These are phyloP conservation scores for Pteria penguin DNA, from an alignment of 2,888 invertebrate species.

Conservation along the genomic window DNA sequence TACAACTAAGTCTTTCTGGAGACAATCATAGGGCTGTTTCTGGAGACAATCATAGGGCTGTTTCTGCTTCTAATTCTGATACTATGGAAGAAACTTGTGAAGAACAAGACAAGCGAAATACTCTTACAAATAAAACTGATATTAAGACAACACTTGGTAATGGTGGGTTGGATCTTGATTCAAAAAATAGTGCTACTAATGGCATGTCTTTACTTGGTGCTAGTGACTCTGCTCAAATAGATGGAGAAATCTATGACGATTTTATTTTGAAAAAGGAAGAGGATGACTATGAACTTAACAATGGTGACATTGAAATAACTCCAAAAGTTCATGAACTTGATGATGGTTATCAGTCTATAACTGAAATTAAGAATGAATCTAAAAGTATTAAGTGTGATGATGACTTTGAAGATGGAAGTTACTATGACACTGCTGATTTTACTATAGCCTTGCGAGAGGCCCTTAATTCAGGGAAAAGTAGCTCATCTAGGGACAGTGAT, in stretches of 20 bases:
- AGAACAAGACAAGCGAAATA: constrained; percentile 4
- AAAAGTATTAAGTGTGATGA: not conserved
- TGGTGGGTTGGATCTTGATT: no score
- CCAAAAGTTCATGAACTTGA: not conserved
- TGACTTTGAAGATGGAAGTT: not conserved
- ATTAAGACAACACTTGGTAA: no score
- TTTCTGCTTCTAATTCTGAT: not conserved
- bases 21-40: no score
- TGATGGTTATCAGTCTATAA: constrained; percentile 25
- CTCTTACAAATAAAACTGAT: not conserved
- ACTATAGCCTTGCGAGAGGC: not conserved
- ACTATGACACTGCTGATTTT: not conserved
- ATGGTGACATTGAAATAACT: not conserved
- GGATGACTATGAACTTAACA: no score
- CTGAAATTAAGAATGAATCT: not conserved
- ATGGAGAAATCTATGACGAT: not conserved
- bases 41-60: no score
- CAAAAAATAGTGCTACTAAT: no score
- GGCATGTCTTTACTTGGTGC: no score
- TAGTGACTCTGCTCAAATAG: not conserved
- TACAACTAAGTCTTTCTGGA: no score
- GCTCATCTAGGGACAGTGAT: not conserved
- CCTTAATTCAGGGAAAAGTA: no score
- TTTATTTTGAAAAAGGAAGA: not conserved
- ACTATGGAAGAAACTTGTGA: constrained; percentile 5